Base-by-base conservation (phyloP, 2,797 vertebrate genomes). In the Merluccius polli region DNA sequence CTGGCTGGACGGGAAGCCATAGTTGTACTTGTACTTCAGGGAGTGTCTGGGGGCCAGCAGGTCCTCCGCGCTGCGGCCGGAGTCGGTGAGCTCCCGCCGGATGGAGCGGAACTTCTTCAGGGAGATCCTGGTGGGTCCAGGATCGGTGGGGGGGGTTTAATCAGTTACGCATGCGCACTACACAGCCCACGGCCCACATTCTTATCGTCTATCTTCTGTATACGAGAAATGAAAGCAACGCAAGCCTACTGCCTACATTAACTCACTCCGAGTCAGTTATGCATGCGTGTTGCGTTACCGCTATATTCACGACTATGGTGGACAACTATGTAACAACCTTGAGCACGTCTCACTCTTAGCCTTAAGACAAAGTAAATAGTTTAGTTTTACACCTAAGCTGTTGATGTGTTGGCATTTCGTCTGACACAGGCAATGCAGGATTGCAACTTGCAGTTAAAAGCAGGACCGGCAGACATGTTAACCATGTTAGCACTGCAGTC, bases 91-190 rank as follows among this genome's bases (percentile, higher is more conserved):
- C 69, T 95, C 91, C 0, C 93, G 95, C 38, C 98, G 93, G 85
- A 97, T 91, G 29, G 97, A 95, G 0, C 95, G 95, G 88, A 97
- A 98, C 78, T 98, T 99, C 80, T 89, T 94, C 76, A 99, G 86
- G 0, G 97, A 96, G 74, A 99, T 97, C 85, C 97, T 99, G 90
- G 11, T 65, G 59, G 36, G 4, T 24, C 9, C 59, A 10, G 59
- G 59, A 65, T n/a, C n/a, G n/a, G n/a, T n/a, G n/a, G n/a, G n/a
- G n/a, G n/a, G n/a, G n/a, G n/a, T n/a, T n/a, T n/a, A n/a, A n/a
- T n/a, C n/a, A n/a, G 7, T 27, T 27, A n/a, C n/a, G 52, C 21
- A 59, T n/a, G 52, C 24, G 24, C 52, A 10, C 10, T 24, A 59
- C 21, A 24, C 21, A 24, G 5, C 21, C 21, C 52, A 24, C 24